Evolutionary conservation across 92 coral and sea anemone genomes (phyloP).

Genomic region (Epizoanthus fatuus): DNA sequence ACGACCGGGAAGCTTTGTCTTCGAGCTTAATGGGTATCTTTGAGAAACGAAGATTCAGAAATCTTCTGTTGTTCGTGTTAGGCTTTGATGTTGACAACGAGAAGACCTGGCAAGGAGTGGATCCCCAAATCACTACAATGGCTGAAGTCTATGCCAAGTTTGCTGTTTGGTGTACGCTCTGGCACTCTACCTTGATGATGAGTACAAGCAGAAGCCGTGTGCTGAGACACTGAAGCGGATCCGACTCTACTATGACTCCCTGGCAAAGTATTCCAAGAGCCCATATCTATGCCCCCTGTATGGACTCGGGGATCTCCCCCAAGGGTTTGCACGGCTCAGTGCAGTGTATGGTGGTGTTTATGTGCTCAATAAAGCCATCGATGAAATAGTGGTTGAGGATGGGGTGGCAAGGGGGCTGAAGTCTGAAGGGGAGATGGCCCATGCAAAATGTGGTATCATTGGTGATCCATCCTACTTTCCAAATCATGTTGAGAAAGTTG

Average conservation of each 20-base stretch:
- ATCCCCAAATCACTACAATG: slow-evolving; percentile 84
- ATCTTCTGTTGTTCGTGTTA: slow-evolving; percentile 81
- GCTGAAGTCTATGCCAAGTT: slow-evolving; percentile 77
- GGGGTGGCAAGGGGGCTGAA: slow-evolving; percentile 79
- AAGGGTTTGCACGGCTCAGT: slow-evolving; percentile 91
- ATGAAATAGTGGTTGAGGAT: slow-evolving; percentile 72
- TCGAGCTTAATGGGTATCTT: slow-evolving; percentile 93
- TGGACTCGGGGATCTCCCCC: slow-evolving; percentile 96
- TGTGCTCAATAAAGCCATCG: slow-evolving; percentile 88
- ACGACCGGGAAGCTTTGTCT: slow-evolving; percentile 83
- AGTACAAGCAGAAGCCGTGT: slow-evolving; percentile 82
- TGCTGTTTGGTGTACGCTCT: slow-evolving; percentile 91
- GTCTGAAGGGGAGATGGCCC: slow-evolving; percentile 84
- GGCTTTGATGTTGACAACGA: slow-evolving; percentile 67
- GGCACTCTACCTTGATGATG: slow-evolving; percentile 88
- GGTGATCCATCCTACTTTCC: slow-evolving; percentile 96
- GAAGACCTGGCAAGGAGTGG: slow-evolving; percentile 80
- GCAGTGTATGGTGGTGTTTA: slow-evolving; percentile 94
- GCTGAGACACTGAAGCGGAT: slow-evolving; percentile 82
- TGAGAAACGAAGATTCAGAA: slow-evolving; percentile 92
- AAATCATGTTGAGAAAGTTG: slow-evolving; percentile 76
- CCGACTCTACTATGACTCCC: slow-evolving; percentile 87
- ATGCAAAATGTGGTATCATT: slow-evolving; percentile 78
- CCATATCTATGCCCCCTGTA: slow-evolving; percentile 95
- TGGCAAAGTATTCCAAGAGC: slow-evolving; percentile 74